Evolutionary conservation across 2,113 vertebrate genomes (phyloP).

Genomic region (Morone saxatilis): DNA sequence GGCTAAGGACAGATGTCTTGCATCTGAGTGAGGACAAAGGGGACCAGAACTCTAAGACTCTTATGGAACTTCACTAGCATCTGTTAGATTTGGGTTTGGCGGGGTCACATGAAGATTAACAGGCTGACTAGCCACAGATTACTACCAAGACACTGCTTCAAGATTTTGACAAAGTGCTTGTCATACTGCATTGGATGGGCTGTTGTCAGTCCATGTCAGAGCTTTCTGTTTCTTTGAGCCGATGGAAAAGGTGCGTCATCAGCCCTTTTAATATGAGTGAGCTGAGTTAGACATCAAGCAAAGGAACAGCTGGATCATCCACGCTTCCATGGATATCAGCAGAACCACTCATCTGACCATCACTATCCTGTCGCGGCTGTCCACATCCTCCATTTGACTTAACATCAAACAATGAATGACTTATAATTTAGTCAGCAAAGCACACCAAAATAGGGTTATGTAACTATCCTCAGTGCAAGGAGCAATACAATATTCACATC

Average conservation of each 20-base stretch:
- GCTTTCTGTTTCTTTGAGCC: constrained; percentile 63
- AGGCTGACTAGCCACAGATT: constrained; percentile 50
- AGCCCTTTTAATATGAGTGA: constrained; percentile 61
- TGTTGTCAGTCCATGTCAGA: constrained; percentile 64
- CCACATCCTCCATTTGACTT: constrained; percentile 57
- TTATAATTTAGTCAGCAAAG: constrained; percentile 67
- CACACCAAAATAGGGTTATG: constrained; percentile 56
- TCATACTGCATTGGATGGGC: constrained; percentile 31
- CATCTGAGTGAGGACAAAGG: constrained; percentile 43
- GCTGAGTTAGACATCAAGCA: constrained; percentile 50
- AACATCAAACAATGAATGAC: constrained; percentile 65
- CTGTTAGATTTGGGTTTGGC: constrained; percentile 49
- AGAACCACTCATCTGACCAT: constrained; percentile 64
- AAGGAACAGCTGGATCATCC: constrained; percentile 72
- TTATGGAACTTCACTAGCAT: constrained; percentile 53
- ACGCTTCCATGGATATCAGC: constrained; percentile 66
- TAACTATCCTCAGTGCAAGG: constrained; percentile 51
- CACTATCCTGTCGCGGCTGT: constrained; percentile 59
- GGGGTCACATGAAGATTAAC: constrained; percentile 61
- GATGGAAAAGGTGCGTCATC: constrained; percentile 69
- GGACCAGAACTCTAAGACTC: constrained; percentile 41
- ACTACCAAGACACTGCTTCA: constrained; percentile 50
- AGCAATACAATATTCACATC: constrained; percentile 64
- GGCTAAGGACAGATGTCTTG: constrained; percentile 30
- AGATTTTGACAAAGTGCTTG: constrained; percentile 58